phyloP scores from a whole-genome alignment of 2,797 vertebrate species.

The Naso thynnoides region DNA sequence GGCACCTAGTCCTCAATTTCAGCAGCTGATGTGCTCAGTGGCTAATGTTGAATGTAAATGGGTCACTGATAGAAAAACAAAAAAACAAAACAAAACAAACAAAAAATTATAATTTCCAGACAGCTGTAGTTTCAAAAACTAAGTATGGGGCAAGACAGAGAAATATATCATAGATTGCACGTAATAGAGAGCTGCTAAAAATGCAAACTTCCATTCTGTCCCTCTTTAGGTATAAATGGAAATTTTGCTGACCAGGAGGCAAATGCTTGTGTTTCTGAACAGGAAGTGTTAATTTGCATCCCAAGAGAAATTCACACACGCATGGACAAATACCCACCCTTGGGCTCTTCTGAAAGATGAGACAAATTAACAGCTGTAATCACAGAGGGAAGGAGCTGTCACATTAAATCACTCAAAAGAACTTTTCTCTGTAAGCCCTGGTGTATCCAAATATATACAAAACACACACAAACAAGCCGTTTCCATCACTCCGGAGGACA shows the following conservation, averaged over 20 bases:
- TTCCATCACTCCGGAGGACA: no score
- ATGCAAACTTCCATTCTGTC: slow-evolving; percentile 5
- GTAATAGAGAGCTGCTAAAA: background rate
- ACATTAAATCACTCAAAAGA: slow-evolving; percentile 59
- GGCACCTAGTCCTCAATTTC: background rate
- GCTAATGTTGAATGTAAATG: slow-evolving; percentile 15
- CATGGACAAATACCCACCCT: slow-evolving; percentile 64
- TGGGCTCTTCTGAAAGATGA: slow-evolving; percentile 70
- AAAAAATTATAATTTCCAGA: background rate
- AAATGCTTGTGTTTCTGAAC: slow-evolving; percentile 47
- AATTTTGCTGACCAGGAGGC: slow-evolving; percentile 45
- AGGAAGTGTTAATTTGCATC: slow-evolving; percentile 58
- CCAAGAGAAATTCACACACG: slow-evolving; percentile 54
- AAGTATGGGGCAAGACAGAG: background rate
- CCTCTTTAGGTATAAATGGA: slow-evolving; percentile 33
- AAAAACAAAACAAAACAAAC: background rate
- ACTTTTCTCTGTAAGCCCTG: slow-evolving; percentile 38
- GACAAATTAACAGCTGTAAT: slow-evolving; percentile 77
- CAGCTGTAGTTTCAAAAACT: background rate
- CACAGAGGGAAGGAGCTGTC: slow-evolving; percentile 69
- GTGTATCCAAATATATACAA: background rate
- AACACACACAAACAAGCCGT: background rate
- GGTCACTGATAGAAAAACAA: background rate
- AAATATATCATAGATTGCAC: background rate
- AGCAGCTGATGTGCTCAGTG: slow-evolving; percentile 1